A percentile compares a stretch with the other conserved stretches of the same genome.
Evolutionary conservation across 2,797 vertebrate species (phyloP).

Genomic region (Onychomys torridus): DNA sequence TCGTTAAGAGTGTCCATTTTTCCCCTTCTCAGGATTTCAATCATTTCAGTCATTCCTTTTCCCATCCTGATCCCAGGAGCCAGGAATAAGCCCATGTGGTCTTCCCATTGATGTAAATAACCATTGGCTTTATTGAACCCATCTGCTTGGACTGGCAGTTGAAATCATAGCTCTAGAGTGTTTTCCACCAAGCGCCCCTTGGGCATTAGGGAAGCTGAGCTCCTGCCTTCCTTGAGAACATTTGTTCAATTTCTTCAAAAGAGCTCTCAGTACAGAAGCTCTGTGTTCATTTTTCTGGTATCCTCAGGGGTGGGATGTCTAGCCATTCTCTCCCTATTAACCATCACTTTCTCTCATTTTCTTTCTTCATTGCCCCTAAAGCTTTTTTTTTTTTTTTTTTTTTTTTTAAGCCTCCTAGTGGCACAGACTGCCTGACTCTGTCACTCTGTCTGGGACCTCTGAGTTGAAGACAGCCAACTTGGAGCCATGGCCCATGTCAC

Average conservation of each 20-base stretch:
- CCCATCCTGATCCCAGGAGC: conserved; percentile 78
- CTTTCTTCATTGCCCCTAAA: neutral
- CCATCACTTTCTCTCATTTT: neutral
- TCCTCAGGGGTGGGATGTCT: neutral
- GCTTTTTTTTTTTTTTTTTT: neutral
- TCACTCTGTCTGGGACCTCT: neutral
- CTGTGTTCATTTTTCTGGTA: neutral
- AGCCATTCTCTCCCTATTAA: neutral
- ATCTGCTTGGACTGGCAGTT: conserved; percentile 70
- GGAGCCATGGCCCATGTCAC: too few relatives aligned
- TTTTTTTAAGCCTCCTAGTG: neutral
- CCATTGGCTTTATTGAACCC: conserved; percentile 74
- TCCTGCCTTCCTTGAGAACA: neutral
- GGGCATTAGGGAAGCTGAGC: conserved; percentile 12
- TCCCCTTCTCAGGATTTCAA: conserved; percentile 60
- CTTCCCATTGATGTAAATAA: conserved; percentile 78
- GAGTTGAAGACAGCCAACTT: neutral
- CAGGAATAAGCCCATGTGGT: conserved; percentile 69
- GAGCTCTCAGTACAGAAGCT: neutral
- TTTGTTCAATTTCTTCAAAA: neutral
- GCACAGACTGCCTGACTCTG: neutral
- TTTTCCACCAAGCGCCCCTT: conserved; percentile 51
- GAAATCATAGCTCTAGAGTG: conserved; percentile 67
- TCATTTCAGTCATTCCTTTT: conserved; percentile 76
- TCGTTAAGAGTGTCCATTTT: conserved; percentile 66